Conservation (phyloP, 53 echinoderm and acorn worm genomes). For the Holothuria leucospilota region DNA sequence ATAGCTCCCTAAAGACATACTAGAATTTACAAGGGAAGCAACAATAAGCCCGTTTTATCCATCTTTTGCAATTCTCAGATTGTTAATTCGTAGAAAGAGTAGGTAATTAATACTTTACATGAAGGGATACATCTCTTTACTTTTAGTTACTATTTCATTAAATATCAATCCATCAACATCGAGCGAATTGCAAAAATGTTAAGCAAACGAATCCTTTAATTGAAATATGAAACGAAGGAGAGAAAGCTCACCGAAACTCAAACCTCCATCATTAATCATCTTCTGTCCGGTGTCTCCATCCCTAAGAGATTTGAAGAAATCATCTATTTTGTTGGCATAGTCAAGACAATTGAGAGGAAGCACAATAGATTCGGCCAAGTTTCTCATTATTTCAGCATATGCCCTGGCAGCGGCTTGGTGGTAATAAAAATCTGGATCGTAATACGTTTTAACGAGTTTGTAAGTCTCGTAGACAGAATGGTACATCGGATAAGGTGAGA, state of each 20-base stretch:
- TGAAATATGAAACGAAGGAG: no score
- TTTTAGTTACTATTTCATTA: no score
- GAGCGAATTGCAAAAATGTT: no score
- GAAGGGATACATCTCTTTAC: no score
- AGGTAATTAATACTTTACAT: no score
- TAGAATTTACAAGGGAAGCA: no score
- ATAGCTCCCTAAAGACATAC: no score
- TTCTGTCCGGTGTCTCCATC: slow-evolving; percentile 63
- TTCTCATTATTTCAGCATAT: slow-evolving; percentile 70
- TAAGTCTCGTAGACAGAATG: slow-evolving; percentile 89
- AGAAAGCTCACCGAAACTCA: slow-evolving; percentile 70
- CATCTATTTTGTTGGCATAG: slow-evolving; percentile 69
- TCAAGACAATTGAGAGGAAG: slow-evolving; percentile 75
- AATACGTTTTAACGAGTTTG: slow-evolving; percentile 66
- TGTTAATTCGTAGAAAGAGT: no score
- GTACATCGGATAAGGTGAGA: slow-evolving; percentile 77
- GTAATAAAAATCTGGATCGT: slow-evolving; percentile 79
- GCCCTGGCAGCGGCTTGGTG: slow-evolving; percentile 71
- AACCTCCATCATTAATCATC: slow-evolving; percentile 60
- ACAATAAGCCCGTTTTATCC: no score
- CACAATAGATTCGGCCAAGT: slow-evolving; percentile 73
- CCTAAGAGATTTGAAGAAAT: slow-evolving; percentile 66
- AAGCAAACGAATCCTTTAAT: no score
- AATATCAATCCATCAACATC: no score
- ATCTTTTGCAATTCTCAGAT: no score